Evolutionary conservation across 2,797 vertebrate genomes (phyloP).

Genomic region (Telmatherina bonti): DNA sequence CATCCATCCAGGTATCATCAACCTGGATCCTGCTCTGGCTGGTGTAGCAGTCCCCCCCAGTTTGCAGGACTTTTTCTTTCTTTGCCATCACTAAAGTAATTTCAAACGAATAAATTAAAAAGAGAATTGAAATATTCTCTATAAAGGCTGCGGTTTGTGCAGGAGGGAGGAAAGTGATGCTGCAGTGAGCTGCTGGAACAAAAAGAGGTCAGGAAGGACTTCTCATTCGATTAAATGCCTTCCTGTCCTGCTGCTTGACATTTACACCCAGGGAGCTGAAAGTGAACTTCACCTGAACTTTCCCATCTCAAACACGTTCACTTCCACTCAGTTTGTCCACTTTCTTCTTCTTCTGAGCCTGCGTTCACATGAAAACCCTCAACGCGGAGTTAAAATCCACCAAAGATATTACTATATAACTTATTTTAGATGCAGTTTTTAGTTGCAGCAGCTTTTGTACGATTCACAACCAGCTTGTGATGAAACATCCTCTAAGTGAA

Average conservation of each 20-base stretch:
- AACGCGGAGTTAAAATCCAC: not conserved
- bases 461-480: conserved; percentile 18
- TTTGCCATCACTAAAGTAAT: not conserved
- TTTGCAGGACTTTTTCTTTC: not conserved
- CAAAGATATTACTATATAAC: not conserved
- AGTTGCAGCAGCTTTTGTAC: conserved; percentile 46
- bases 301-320: conserved; percentile 32
- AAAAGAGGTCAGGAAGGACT: not conserved
- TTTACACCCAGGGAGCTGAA: conserved; percentile 23
- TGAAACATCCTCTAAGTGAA: conserved; percentile 38
- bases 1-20: not conserved
- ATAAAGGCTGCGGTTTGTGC: not conserved
- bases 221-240: conserved; percentile 6
- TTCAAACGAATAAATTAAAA: not conserved
- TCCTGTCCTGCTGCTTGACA: conserved; percentile 11
- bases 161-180: not conserved
- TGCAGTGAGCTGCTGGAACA: not conserved
- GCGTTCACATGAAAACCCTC: not conserved
- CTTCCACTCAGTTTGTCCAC: not conserved
- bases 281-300: conserved; percentile 12
- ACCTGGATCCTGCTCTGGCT: too few relatives aligned
- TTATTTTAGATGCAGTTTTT: conserved; percentile 17
- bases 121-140: not conserved
- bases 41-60: too few relatives aligned
- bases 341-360: not conserved